Evolutionary conservation across 2,113 vertebrate species (phyloP).

Genomic region (Jaculus jaculus): DNA sequence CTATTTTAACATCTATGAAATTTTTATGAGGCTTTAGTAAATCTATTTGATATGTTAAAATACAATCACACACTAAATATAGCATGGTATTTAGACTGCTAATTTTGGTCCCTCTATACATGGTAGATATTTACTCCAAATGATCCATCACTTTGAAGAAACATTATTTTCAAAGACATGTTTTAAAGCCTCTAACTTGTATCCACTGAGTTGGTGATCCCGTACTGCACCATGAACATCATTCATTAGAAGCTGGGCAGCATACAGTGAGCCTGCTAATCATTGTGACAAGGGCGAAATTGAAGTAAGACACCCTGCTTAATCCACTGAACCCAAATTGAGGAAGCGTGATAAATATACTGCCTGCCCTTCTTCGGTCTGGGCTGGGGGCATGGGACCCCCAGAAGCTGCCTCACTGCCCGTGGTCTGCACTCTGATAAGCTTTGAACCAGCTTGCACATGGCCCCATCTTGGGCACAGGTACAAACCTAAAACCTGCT

Average conservation of each 20-base stretch:
- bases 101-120: conserved; percentile 46
- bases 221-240: conserved; percentile 52
- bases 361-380: background rate
- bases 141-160: conserved; percentile 53
- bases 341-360: background rate
- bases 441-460: conserved; percentile 47
- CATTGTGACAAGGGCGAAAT: conserved; percentile 71
- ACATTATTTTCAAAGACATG: conserved; percentile 44
- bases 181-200: conserved; percentile 40
- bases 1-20: conserved; percentile 33
- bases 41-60: conserved; percentile 65
- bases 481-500: conserved; percentile 55
- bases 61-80: conserved; percentile 29
- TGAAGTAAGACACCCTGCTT: conserved; percentile 57
- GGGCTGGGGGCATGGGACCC: background rate
- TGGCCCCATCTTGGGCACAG: conserved; percentile 35
- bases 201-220: conserved; percentile 50
- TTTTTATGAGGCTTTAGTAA: conserved; percentile 59
- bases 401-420: conserved; percentile 11
- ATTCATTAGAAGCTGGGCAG: conserved; percentile 58
- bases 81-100: conserved; percentile 11
- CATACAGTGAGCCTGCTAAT: conserved; percentile 64
- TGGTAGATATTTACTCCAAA: conserved; percentile 54
- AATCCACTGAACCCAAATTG: conserved; percentile 36
- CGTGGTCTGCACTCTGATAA: background rate